These are phyloP conservation scores for Rhamphomyia laevipes DNA, from an alignment of 2,888 invertebrate species.

Conservation along the genomic window DNA sequence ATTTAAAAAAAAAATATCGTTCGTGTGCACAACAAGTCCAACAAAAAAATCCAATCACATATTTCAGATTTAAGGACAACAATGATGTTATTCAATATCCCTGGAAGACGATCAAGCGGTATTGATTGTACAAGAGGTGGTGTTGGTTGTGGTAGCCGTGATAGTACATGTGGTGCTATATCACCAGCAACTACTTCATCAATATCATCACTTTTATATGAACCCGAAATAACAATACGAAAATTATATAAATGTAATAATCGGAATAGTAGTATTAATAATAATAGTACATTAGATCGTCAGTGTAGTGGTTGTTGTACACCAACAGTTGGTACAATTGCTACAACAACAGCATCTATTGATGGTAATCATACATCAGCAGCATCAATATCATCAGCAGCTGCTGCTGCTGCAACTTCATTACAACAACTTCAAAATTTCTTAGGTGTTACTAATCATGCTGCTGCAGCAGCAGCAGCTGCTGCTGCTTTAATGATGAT, in stretches of 20 bases:
- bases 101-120: not conserved
- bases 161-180: not conserved
- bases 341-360: constrained; percentile 9
- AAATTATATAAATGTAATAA: constrained; percentile 33
- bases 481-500: constrained; percentile 2
- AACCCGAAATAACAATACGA: constrained; percentile 35
- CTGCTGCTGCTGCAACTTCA: constrained; percentile 25
- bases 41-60: constrained; percentile 26
- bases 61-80: constrained; percentile 38
- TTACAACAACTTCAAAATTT: constrained; percentile 33
- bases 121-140: constrained; percentile 5
- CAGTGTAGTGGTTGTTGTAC: constrained; percentile 7
- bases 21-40: constrained; percentile 2
- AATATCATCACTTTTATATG: constrained; percentile 20
- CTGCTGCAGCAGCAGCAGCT: constrained; percentile 2
- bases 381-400: constrained; percentile 13
- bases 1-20: not conserved
- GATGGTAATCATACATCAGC: constrained; percentile 14
- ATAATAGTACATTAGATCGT: not conserved
- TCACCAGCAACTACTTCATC: constrained; percentile 8
- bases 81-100: not conserved
- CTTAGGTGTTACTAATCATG: constrained; percentile 24
- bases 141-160: constrained; percentile 5
- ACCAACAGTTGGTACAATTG: constrained; percentile 6
- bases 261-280: not conserved